Evolutionary conservation across 2,888 invertebrate species (phyloP).

Genomic region (Conchocele bisecta): DNA sequence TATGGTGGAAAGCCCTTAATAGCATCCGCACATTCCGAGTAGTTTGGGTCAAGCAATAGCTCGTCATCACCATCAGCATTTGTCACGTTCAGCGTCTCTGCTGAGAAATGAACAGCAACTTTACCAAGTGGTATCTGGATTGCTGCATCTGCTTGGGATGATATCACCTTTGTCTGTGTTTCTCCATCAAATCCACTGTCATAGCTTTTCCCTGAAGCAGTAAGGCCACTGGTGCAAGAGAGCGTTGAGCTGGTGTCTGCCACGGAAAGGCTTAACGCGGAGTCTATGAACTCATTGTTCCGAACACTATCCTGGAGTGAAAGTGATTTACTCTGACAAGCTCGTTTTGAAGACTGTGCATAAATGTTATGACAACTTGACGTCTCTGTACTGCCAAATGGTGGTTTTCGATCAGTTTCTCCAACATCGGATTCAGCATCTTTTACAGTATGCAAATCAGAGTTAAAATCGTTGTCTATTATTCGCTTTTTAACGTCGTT

Average conservation of each 20-base stretch:
- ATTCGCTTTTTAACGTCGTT: slow-evolving; percentile 56
- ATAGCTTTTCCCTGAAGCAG: slow-evolving; percentile 14
- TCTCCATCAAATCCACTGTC: slow-evolving; percentile 50
- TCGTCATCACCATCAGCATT: slow-evolving; percentile 41
- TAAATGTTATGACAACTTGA: too few species aligned
- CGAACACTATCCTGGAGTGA: too few species aligned
- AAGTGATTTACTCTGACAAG: too few species aligned
- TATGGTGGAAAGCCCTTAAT: slow-evolving; percentile 53
- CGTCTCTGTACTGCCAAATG: background rate
- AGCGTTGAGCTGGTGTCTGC: slow-evolving; percentile 10
- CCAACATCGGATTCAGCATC: background rate
- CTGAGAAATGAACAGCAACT: background rate
- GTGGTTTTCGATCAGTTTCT: background rate
- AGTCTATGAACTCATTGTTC: slow-evolving; percentile 34
- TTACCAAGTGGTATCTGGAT: background rate
- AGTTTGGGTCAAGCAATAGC: slow-evolving; percentile 45
- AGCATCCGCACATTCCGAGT: slow-evolving; percentile 59
- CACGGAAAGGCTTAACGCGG: slow-evolving; percentile 38
- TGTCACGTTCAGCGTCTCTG: too few species aligned
- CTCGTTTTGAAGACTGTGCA: background rate
- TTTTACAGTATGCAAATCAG: slow-evolving; percentile 7
- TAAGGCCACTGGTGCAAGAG: slow-evolving; percentile 8
- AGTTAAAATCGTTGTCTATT: background rate
- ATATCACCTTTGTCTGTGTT: slow-evolving; percentile 26
- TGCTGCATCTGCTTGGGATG: too few species aligned